Evolutionary conservation across 2,888 invertebrate species (phyloP).

Genomic region (Lithosia quadra): DNA sequence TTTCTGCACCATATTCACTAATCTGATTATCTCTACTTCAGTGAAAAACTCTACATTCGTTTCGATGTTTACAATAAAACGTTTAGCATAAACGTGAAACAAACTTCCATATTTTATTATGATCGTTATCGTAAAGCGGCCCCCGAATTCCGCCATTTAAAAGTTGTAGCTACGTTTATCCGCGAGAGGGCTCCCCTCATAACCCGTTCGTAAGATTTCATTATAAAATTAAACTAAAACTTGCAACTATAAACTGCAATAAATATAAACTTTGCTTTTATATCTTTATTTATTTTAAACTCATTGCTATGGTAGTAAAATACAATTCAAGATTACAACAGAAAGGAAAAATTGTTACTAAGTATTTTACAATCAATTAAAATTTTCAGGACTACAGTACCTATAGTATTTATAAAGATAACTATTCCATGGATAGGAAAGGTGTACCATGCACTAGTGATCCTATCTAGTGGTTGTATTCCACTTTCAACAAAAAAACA

Average conservation of each 20-base stretch:
- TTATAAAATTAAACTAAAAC: slow-evolving; percentile 79
- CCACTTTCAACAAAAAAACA: too few species aligned
- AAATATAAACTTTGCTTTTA: slow-evolving; percentile 42
- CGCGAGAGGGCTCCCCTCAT: slow-evolving; percentile 42
- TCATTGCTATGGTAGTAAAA: not conserved
- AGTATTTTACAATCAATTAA: not conserved
- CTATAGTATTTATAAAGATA: too few species aligned
- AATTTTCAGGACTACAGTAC: too few species aligned
- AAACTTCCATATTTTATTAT: slow-evolving; percentile 86
- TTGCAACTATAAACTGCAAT: slow-evolving; percentile 50
- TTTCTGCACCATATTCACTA: not conserved
- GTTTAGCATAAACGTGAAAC: slow-evolving; percentile 81
- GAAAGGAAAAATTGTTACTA: not conserved
- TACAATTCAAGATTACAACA: not conserved
- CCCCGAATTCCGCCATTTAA: slow-evolving; percentile 75
- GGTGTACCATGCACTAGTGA: too few species aligned
- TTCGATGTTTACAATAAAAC: slow-evolving; percentile 82
- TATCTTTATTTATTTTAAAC: slow-evolving; percentile 20
- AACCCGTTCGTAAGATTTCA: slow-evolving; percentile 77
- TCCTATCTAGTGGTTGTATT: too few species aligned
- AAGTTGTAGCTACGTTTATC: slow-evolving; percentile 60
- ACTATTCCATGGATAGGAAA: too few species aligned
- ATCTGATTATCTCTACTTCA: not conserved
- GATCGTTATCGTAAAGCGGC: slow-evolving; percentile 84
- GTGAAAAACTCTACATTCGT: slow-evolving; percentile 20